Evolutionary conservation across 2,888 invertebrate species (phyloP).

Genomic region (Platycheirus rosarum): DNA sequence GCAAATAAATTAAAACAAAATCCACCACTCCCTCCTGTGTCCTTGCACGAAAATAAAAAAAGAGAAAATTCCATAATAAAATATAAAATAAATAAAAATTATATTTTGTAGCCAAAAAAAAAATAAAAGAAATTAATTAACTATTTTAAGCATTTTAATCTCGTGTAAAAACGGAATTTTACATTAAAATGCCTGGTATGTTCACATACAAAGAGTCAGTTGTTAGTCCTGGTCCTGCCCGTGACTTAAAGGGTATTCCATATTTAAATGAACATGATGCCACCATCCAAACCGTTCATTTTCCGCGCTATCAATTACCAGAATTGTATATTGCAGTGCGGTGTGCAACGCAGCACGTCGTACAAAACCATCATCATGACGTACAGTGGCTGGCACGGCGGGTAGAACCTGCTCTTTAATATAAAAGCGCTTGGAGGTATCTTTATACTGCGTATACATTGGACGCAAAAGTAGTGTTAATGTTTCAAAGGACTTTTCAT

Average conservation of each 20-base stretch:
- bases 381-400: neutral
- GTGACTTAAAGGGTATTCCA: neutral
- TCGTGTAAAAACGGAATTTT: slow-evolving; percentile 20
- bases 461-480: neutral
- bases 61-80: neutral
- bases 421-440: neutral
- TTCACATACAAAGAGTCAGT: neutral
- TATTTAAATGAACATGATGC: neutral
- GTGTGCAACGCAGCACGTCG: no score
- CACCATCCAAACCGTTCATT: neutral
- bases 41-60: neutral
- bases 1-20: no score
- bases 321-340: neutral
- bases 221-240: neutral
- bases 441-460: neutral
- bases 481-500: slow-evolving; percentile 13
- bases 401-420: no score
- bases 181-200: neutral
- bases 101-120: slow-evolving; percentile 10
- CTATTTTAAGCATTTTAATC: slow-evolving; percentile 40
- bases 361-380: no score
- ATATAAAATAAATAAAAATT: slow-evolving; percentile 2
- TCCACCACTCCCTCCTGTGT: no score
- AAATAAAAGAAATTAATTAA: slow-evolving; percentile 57
- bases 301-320: slow-evolving; percentile 53